phyloP scores from a whole-genome alignment of 2,888 invertebrate species.

The Coleophora flavipennella region DNA sequence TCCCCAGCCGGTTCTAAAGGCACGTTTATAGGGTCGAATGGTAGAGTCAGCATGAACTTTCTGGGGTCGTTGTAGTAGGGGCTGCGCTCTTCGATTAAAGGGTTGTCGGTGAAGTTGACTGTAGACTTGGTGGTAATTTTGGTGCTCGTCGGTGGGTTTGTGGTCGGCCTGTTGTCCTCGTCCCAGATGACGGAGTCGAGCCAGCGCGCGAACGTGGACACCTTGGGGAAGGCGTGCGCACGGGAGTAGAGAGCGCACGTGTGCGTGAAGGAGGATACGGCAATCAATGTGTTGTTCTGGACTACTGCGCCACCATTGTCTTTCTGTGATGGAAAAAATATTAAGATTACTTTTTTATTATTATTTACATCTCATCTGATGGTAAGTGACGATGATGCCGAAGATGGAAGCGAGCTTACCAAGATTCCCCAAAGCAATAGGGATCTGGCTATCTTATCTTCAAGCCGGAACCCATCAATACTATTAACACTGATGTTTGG shows the following conservation, averaged over 20 bases:
- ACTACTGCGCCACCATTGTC: slow-evolving; percentile 62
- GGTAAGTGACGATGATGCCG: too few species aligned
- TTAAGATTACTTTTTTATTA: too few species aligned
- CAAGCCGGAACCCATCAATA: too few species aligned
- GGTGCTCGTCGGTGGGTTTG: slow-evolving; percentile 13
- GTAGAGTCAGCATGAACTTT: slow-evolving; percentile 47
- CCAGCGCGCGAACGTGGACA: slow-evolving; percentile 47
- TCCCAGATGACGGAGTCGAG: slow-evolving; percentile 59
- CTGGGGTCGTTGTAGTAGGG: slow-evolving; percentile 31
- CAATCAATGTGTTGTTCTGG: slow-evolving; percentile 55
- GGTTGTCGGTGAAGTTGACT: slow-evolving; percentile 23
- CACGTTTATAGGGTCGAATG: slow-evolving; percentile 52
- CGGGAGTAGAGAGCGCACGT: slow-evolving; percentile 52
- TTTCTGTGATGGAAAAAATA: slow-evolving; percentile 38
- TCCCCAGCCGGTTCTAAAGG: slow-evolving; percentile 55
- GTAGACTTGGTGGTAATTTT: slow-evolving; percentile 12
- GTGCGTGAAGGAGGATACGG: slow-evolving; percentile 44
- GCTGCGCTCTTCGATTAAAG: slow-evolving; percentile 12
- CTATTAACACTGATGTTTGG: too few species aligned
- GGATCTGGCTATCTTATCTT: too few species aligned
- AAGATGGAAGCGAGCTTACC: too few species aligned
- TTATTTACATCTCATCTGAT: too few species aligned
- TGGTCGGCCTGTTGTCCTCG: slow-evolving; percentile 41
- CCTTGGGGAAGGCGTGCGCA: slow-evolving; percentile 56
- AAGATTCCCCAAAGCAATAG: too few species aligned